Conservation (phyloP, 1,140 invertebrate species). For the Muscidifurax raptorellus region DNA sequence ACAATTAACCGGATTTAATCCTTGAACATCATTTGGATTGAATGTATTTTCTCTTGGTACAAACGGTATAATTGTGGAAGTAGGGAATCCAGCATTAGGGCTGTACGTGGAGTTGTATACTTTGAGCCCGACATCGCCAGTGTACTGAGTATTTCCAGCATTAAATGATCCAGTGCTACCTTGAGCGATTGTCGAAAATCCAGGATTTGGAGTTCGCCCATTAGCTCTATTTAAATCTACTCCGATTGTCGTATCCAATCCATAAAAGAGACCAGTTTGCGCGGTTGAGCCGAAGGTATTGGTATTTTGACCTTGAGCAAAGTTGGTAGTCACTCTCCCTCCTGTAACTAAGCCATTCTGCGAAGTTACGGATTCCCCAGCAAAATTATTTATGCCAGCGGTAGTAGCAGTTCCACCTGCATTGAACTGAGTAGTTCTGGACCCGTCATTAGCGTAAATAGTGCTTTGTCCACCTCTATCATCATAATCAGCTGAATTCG, state of each 20-base stretch:
- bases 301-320: not conserved
- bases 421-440: constrained; percentile 28
- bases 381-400: not conserved
- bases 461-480: constrained; percentile 33
- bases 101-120: constrained; percentile 42
- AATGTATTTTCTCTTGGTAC: constrained; percentile 18
- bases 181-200: constrained; percentile 29
- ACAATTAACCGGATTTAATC: constrained; percentile 44
- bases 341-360: constrained; percentile 10
- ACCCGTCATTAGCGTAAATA: not conserved
- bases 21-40: not conserved
- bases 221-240: not conserved
- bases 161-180: constrained; percentile 43
- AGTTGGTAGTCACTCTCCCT: not conserved
- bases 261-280: not conserved
- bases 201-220: constrained; percentile 35
- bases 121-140: not conserved
- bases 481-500: constrained; percentile 45
- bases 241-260: not conserved
- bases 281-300: constrained; percentile 8
- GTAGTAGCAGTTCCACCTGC: not conserved
- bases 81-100: constrained; percentile 35
- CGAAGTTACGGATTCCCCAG: constrained; percentile 1
- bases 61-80: constrained; percentile 43
- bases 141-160: constrained; percentile 45